Conservation (phyloP, 2,797 vertebrate species). For the Acanthurus leucopareius region DNA sequence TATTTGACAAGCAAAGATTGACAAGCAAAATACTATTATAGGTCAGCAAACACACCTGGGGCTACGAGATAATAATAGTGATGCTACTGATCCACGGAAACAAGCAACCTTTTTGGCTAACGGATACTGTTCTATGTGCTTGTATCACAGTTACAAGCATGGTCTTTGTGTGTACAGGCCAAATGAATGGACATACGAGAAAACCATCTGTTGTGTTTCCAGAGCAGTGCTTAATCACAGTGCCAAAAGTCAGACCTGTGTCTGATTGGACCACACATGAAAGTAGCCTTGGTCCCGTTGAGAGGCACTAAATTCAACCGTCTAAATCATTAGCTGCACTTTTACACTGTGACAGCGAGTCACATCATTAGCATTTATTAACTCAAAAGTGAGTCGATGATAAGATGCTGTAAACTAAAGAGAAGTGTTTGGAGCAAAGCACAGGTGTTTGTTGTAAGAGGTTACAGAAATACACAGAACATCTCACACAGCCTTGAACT, state of each 20-base stretch:
- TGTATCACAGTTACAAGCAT: too few species aligned
- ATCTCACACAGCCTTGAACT: not conserved
- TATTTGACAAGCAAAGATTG: conserved; percentile 29
- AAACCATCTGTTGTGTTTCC: conserved; percentile 1
- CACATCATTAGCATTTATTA: not conserved
- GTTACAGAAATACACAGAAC: not conserved
- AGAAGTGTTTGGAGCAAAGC: too few species aligned
- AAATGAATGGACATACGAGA: too few species aligned
- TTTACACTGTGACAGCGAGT: too few species aligned
- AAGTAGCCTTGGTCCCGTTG: too few species aligned
- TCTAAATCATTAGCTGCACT: too few species aligned
- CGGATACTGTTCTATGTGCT: conserved; percentile 26
- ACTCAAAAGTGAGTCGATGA: not conserved
- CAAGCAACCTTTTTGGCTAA: conserved; percentile 13
- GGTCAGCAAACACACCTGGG: conserved; percentile 64
- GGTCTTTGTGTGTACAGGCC: too few species aligned
- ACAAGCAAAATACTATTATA: conserved; percentile 44
- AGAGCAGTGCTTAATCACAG: not conserved
- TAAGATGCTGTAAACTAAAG: not conserved
- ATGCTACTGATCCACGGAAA: conserved; percentile 35
- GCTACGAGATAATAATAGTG: conserved; percentile 41
- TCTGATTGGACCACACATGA: too few species aligned
- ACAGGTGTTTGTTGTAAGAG: not conserved
- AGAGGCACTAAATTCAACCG: too few species aligned
- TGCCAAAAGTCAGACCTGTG: too few species aligned